Conservation (phyloP, 2,113 vertebrate genomes). For the Chinchilla lanigera region DNA sequence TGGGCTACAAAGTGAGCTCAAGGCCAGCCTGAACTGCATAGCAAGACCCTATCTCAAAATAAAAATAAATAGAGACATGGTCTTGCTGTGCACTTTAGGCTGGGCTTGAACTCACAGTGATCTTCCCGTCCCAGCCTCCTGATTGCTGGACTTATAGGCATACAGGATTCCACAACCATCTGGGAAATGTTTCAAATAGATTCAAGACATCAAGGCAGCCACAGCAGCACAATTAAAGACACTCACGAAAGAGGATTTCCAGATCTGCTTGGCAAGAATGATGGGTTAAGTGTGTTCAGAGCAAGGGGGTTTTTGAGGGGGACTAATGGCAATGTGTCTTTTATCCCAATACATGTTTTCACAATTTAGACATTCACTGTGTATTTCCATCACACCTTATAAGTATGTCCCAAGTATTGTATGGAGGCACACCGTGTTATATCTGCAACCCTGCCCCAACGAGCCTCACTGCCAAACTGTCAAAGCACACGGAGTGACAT, state of each 20-base stretch:
- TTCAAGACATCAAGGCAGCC: background rate
- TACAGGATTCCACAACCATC: background rate
- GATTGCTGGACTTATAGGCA: background rate
- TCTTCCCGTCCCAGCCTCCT: background rate
- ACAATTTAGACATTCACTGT: background rate
- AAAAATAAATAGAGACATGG: background rate
- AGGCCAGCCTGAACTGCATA: too few relatives aligned
- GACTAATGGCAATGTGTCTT: background rate
- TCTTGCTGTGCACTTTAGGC: background rate
- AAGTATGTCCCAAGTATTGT: accelerated
- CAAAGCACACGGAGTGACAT: background rate
- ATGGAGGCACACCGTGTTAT: background rate
- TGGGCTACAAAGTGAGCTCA: too few relatives aligned
- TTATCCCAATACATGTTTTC: background rate
- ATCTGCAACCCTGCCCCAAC: background rate
- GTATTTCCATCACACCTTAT: background rate
- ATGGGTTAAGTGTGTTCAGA: background rate
- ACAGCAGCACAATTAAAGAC: background rate
- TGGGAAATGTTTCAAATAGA: background rate
- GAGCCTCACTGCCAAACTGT: accelerated
- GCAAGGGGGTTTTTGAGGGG: background rate
- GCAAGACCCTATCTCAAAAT: too few relatives aligned
- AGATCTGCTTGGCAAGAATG: background rate
- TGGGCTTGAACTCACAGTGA: background rate
- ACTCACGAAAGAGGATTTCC: background rate